These are phyloP conservation scores for Thunnus thynnus DNA, from an alignment of 2,113 vertebrate species.

Conservation along the genomic window DNA sequence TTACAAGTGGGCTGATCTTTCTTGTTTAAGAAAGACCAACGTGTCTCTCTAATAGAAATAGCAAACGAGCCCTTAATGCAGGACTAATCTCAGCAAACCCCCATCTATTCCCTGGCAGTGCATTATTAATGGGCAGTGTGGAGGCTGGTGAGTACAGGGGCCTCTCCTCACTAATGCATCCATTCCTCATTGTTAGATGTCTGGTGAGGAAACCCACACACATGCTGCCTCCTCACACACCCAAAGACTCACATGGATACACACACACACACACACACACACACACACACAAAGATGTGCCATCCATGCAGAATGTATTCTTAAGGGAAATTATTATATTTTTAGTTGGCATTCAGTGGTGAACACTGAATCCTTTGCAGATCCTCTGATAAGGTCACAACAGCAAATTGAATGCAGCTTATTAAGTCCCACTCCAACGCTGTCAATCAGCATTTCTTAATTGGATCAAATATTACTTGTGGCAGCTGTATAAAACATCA, in stretches of 20 bases:
- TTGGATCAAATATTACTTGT: constrained; percentile 82
- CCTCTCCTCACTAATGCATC: constrained; percentile 74
- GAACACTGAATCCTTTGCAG: constrained; percentile 63
- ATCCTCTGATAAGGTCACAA: constrained; percentile 73
- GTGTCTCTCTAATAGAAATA: constrained; percentile 73
- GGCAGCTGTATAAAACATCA: constrained; percentile 81
- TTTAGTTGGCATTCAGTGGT: constrained; percentile 58
- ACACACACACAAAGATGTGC: constrained; percentile 19
- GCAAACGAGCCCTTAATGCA: constrained; percentile 76
- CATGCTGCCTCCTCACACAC: constrained; percentile 22
- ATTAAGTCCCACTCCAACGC: constrained; percentile 65
- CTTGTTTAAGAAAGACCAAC: constrained; percentile 71
- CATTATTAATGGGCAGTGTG: constrained; percentile 80
- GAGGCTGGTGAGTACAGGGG: constrained; percentile 70
- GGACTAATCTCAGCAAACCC: constrained; percentile 75
- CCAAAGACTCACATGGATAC: neutral
- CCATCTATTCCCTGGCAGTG: constrained; percentile 72
- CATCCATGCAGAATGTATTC: constrained; percentile 53
- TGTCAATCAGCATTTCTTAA: constrained; percentile 80
- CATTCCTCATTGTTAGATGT: constrained; percentile 81
- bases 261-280: neutral
- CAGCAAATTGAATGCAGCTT: constrained; percentile 71
- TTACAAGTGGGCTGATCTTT: constrained; percentile 71
- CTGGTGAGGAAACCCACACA: constrained; percentile 55
- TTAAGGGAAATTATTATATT: constrained; percentile 63